Evolutionary conservation across 2,797 vertebrate genomes (phyloP), one percentile per base, ranked within the genome.

Genomic region (Amniataba percoides): DNA sequence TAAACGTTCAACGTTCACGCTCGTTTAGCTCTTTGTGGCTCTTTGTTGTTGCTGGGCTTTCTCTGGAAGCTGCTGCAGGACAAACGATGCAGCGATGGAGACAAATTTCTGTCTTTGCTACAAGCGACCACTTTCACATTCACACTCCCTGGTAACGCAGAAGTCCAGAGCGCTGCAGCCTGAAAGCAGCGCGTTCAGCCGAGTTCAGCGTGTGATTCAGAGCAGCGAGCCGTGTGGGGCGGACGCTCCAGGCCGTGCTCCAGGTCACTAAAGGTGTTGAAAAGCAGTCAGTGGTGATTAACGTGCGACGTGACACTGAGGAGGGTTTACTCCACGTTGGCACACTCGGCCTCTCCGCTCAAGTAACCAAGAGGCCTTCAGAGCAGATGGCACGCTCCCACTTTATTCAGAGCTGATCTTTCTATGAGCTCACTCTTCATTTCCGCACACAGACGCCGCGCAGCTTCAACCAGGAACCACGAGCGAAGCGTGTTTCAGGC

Each of bases 251-350:
- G 75, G 52, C 42, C 34, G 14, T 11, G 64, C 56, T 67, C 77
- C 80, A 74, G 78, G 56, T 77, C 76, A 64, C 0, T 21, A 16
- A 60, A 59, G 65, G 83, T 65, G 85, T 36, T 79, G 82, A 88
- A 80, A 83, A 21, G 75, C 52, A 11, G 42, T 74, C 48, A 7
- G 76, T 1, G 19, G 62, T 83, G 88, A 90, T 88, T 62, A 62
- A 87, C 53, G 9, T 31, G 62, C 34, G 66, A 74, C 63, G 27
- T 55, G 83, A 86, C 63, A 83, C 80, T 2, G 21, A 65, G 52
- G 59, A 52, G 58, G 25, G 46, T 74, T 62, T 52, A n/a, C 74
- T 71, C 23, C 46, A 48, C 19, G 53, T 53, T 53, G 72, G 77
- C 64, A 42, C 27, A 53, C 62, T 65, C 64, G 1, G 39, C 52